A percentile compares a stretch with the other conserved stretches of the same genome.
Evolutionary conservation across 2,797 vertebrate genomes (phyloP).

Genomic region (Sorex maritimensis): DNA sequence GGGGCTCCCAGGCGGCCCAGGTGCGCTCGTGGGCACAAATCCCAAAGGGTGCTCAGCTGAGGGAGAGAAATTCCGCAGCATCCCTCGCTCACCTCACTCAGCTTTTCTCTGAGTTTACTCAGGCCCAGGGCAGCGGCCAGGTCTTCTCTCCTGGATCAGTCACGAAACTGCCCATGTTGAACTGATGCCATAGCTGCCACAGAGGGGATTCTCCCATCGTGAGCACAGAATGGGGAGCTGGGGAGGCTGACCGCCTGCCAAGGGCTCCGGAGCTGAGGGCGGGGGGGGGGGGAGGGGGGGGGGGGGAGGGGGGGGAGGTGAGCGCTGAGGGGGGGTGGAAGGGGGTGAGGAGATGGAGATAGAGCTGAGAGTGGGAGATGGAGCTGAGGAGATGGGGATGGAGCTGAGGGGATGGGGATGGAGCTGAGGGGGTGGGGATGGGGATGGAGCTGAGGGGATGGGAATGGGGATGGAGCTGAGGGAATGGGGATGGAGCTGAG

Average conservation of each 20-base stretch:
- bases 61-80: not conserved
- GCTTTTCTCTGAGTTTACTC: not conserved
- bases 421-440: too few species aligned
- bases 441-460: too few species aligned
- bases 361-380: too few species aligned
- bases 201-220: not conserved
- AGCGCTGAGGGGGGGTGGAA: too few species aligned
- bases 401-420: too few species aligned
- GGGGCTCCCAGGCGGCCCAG: not conserved
- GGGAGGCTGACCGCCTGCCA: not conserved
- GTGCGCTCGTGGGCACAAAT: not conserved
- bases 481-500: too few species aligned
- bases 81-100: not conserved
- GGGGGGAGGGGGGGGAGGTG: too few species aligned
- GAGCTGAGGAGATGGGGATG: too few species aligned
- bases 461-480: too few species aligned
- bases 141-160: conserved; percentile 28
- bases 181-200: conserved; percentile 19
- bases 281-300: too few species aligned
- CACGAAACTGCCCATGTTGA: conserved; percentile 24
- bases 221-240: conserved; percentile 21
- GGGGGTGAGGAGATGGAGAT: too few species aligned
- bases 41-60: not conserved
- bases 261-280: not conserved
- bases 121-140: too few species aligned